phyloP scores from a whole-genome alignment of 2,888 invertebrate genomes.

The Hypolimnas misippus region DNA sequence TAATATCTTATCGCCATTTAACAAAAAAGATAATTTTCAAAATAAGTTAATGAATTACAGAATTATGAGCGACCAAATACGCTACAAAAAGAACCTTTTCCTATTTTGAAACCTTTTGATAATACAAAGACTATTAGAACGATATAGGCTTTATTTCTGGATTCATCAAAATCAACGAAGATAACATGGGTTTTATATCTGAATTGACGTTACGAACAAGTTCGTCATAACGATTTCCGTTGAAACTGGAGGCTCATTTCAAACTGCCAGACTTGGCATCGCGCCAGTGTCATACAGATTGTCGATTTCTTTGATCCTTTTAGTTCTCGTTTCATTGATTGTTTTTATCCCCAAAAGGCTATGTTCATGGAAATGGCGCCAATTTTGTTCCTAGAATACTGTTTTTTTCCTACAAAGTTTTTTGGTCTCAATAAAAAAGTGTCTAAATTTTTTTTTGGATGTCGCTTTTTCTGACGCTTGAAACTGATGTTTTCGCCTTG shows the following conservation, averaged over 20 bases:
- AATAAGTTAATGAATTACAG: too few species aligned
- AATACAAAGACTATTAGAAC: too few species aligned
- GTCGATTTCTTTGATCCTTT: conserved; percentile 37
- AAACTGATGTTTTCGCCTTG: too few species aligned
- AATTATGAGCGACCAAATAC: too few species aligned
- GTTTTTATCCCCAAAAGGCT: conserved; percentile 2
- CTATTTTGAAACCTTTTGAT: too few species aligned
- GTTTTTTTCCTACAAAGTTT: not conserved
- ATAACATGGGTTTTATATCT: too few species aligned
- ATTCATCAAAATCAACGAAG: too few species aligned
- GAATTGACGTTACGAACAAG: conserved; percentile 17
- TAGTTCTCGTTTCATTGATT: conserved; percentile 16
- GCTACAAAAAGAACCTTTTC: too few species aligned
- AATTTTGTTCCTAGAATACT: conserved; percentile 4
- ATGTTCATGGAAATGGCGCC: not conserved
- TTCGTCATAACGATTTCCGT: conserved; percentile 26
- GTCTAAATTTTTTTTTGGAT: not conserved
- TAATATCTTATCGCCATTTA: too few species aligned
- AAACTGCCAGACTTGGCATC: conserved; percentile 25
- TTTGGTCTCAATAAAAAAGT: not conserved
- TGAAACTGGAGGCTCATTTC: conserved; percentile 12
- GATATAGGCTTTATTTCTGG: too few species aligned
- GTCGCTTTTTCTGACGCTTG: not conserved
- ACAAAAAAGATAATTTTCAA: too few species aligned
- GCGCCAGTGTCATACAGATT: conserved; percentile 34